Base-by-base conservation (phyloP, 2,888 invertebrate species). In the Stenodema calcarata region DNA sequence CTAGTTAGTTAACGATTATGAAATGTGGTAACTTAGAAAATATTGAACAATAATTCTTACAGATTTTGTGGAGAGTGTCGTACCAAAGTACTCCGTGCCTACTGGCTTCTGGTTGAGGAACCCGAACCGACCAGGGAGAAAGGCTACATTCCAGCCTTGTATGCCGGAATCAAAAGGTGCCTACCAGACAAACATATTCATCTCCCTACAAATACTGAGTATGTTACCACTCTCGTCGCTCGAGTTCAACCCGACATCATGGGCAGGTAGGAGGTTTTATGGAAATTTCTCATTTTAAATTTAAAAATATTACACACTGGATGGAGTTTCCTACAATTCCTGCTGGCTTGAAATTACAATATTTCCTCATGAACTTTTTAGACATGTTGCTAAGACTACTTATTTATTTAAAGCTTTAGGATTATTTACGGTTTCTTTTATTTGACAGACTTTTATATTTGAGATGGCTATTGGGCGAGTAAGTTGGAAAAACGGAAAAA, bases 241-340 rank as follows among this genome's bases (percentile, higher is more conserved):
- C 94, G 97, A 90, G 98, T 97, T 27, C 97, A 98, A 91, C 97
- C 98, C 11, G 98, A 98, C 91, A 92, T 98, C 76, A 94, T 96
- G 76, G 87, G 87, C 23, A 88, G 88, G 88, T 88, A 18, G 28
- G 54, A 44, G n/a, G 23, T 23, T 62, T 62, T 62, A 6, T 23
- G 23, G 3, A 23, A 23, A 62, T 1, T 82, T 82, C 54, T 70
- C 44, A n/a, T 30, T 73, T 1, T 70, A 11, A 9, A 27, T 27
- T 70, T 70, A 1, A 70, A 70, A 4, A 35, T 35, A 35, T 35
- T 35, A 35, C 7, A 35, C 4, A 2, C 35, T 35, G 35, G 2
- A 4, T 2, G 35, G 35, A 35, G 7, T 7, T 35, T 7, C 35
- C 35, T 35, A 4, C 35, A 35, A 4, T 35, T 35, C 2, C 35